Evolutionary conservation across 2,113 vertebrate species (phyloP), one percentile per base, ranked within the genome.

Genomic region (Mesocricetus auratus): DNA sequence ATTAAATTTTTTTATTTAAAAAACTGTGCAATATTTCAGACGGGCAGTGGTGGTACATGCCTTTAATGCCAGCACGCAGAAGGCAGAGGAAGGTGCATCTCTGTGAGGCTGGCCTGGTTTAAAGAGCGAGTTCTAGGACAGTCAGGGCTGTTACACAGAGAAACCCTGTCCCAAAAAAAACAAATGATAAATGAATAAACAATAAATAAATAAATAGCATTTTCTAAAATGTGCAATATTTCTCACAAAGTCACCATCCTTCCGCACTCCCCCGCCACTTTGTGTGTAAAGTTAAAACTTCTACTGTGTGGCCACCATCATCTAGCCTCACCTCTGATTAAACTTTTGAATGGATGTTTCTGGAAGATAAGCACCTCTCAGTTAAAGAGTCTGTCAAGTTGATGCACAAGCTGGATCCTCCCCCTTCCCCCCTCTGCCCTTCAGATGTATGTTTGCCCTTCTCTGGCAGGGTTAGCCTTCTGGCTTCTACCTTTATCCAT

Each of bases 211-310:
- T 47, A 47, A 47, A 47, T 47, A 47, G 47, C 10, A 56, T 56
- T 56, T 11, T 29, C 62, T 88, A 83, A 96, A 9, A 1, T 7
- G n/a, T 85, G 42, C 58, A 47, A 21, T 62, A 26, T 95, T 86
- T 90, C 78, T 77, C 53, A 73, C 0, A 71, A 31, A 86, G 66
- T 82, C 36, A 53, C n/a, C n/a, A n/a, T n/a, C n/a, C n/a, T n/a
- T n/a, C n/a, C n/a, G n/a, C n/a, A n/a, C 88, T 26, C 39, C 24
- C 11, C 78, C 11, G 3, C 45, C 88, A 92, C 33, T 74, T 56
- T 83, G 15, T 47, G 15, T 47, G 10, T 71, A 87, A 88, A 95
- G 26, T 58, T 82, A 68, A 94, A 93, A 45, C 56, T 73, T 90
- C 3, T 21, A 73, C 16, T n/a, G 26, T 42, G 64, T 88, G 81